Evolutionary conservation across 2,113 vertebrate species (phyloP).

Genomic region (Nanorana parkeri): DNA sequence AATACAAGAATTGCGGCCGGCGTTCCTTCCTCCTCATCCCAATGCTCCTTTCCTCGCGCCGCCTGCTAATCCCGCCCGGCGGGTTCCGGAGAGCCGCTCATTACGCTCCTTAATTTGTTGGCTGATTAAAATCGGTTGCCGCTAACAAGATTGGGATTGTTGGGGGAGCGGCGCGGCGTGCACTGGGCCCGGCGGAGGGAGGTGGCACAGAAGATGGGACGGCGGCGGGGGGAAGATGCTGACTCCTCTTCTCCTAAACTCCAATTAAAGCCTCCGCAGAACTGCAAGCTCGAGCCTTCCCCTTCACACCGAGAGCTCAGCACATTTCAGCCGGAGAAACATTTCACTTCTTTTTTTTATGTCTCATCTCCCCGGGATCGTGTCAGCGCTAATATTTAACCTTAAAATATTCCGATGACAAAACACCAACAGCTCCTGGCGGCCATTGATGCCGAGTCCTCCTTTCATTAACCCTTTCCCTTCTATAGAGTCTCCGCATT

Average conservation of each 20-base stretch:
- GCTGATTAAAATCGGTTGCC: not conserved
- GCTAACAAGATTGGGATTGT: not conserved
- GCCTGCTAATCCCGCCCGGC: not conserved
- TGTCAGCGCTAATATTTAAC: constrained; percentile 43
- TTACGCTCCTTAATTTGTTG: not conserved
- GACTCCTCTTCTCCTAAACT: constrained; percentile 31
- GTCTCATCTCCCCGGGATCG: constrained; percentile 15
- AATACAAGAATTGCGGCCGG: not conserved
- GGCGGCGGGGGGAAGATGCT: constrained; percentile 7
- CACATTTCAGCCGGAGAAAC: constrained; percentile 18
- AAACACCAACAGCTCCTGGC: constrained; percentile 13
- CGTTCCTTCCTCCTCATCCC: not conserved
- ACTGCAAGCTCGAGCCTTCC: not conserved
- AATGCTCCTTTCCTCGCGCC: not conserved
- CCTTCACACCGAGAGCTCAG: constrained; percentile 26
- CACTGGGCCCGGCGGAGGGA: not conserved
- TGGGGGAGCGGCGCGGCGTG: not conserved
- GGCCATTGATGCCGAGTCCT: not conserved
- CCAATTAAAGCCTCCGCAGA: constrained; percentile 21
- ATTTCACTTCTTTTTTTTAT: not conserved
- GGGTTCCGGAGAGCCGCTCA: not conserved
- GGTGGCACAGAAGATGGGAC: not conserved
- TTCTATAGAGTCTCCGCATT: too few relatives aligned
- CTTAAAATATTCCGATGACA: constrained; percentile 22
- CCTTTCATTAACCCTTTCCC: constrained; percentile 15